Evolutionary conservation across 2,888 invertebrate genomes (phyloP), one percentile per base, ranked within the genome.

Genomic region (Caenorhabditis sp.): DNA sequence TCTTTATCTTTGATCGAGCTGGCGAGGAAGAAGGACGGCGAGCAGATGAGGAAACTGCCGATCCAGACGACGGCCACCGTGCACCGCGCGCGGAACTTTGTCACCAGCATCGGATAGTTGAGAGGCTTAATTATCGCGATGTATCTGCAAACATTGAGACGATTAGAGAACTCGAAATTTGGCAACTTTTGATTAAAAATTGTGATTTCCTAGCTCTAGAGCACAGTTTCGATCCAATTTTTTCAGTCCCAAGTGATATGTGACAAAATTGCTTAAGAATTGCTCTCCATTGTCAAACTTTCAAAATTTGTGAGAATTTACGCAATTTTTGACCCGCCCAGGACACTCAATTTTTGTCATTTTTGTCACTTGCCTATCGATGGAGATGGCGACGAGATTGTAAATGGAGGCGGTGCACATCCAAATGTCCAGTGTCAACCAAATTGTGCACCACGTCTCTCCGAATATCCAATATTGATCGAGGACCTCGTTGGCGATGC

Each of bases 361-460:
- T 30, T 30, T 30, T 9, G 9, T 13, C 2, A 35, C 46, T 41
- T 41, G 65, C 68, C 92, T 88, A 78, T 90, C 97, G 89, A 97
- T 91, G 15, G 95, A 95, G 89, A 97, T 97, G 86, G 95, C 96
- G 89, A 96, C 96, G 63, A 97, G 92, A 90, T 97, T 97, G 85
- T 97, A 92, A 87, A 97, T 97, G 85, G 95, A 96, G 0, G 97
- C 95, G 0, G 98, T 98, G 91, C 96, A 97, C 94, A 97, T 94
- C 95, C 96, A 96, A 11, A 98, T 97, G 90, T 98, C 98, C 68
- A 96, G 93, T 0, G 97, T 96, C 79, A 98, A 92, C 97, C 97
- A 98, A 24, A 91, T 81, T 11, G 86, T 88, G 75, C 97, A 98
- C 95, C 96, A 96, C 46, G 95, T 92, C 90, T 94, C 94, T 55